A percentile compares a stretch with the other conserved stretches of the same genome.
Conservation (phyloP, 2,113 vertebrate genomes). For the Ciconia maguari region DNA sequence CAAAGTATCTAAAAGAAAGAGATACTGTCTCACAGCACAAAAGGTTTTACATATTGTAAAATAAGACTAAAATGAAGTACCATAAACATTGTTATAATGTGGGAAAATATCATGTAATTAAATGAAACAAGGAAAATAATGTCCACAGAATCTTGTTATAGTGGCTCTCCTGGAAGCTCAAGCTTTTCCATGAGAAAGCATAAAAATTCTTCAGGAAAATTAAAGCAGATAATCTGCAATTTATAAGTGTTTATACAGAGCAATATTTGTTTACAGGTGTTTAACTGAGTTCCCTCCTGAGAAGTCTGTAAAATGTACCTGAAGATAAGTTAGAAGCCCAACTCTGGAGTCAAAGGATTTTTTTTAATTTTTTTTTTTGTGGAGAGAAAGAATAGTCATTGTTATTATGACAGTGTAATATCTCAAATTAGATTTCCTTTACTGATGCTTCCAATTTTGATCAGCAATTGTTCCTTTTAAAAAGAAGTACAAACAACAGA, state of each 20-base stretch:
- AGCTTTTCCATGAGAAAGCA: background rate
- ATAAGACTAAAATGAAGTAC: background rate
- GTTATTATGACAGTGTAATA: background rate
- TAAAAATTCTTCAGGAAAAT: background rate
- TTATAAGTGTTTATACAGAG: background rate
- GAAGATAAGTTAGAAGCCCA: background rate
- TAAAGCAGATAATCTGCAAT: background rate
- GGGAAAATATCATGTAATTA: background rate
- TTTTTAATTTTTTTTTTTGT: background rate
- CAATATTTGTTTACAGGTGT: background rate
- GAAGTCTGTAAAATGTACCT: background rate
- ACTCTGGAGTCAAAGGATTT: background rate
- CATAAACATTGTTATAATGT: background rate
- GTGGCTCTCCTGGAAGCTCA: background rate
- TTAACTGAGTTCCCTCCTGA: background rate
- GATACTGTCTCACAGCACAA: background rate
- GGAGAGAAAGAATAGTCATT: background rate
- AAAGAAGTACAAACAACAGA: background rate
- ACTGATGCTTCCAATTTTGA: background rate
- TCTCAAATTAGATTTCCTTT: background rate
- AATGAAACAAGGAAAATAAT: background rate
- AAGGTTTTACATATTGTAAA: slow-evolving; percentile 2
- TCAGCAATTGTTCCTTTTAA: background rate
- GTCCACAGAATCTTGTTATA: background rate
- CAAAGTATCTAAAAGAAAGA: background rate